phyloP scores from a whole-genome alignment of 1,140 invertebrate species.

The Ridgeia piscesae region DNA sequence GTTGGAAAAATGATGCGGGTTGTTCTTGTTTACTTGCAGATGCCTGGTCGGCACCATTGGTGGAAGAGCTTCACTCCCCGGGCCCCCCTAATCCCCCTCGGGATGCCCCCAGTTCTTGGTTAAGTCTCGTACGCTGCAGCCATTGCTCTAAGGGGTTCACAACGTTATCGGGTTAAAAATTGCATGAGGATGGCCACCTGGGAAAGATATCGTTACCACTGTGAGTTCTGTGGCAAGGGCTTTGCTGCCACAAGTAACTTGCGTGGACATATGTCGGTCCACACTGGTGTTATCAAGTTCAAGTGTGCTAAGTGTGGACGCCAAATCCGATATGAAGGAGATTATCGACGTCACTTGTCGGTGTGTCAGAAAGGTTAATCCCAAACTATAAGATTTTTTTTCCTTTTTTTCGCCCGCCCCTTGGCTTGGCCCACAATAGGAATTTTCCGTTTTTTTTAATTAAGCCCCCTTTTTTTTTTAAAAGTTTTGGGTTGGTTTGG shows the following conservation, averaged over 20 bases:
- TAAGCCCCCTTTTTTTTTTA: too few relatives aligned
- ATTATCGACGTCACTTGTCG: not conserved
- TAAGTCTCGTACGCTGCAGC: conserved; percentile 3
- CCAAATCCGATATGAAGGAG: not conserved
- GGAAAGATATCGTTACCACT: conserved; percentile 12
- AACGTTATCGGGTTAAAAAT: not conserved
- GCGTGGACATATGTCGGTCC: conserved; percentile 13
- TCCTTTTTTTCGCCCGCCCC: too few relatives aligned
- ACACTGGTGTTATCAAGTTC: conserved; percentile 61
- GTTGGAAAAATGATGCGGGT: not conserved
- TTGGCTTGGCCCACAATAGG: too few relatives aligned
- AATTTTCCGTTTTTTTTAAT: too few relatives aligned
- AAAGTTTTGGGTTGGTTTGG: too few relatives aligned
- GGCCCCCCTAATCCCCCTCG: not conserved
- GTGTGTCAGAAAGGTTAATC: not conserved
- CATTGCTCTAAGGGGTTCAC: not conserved
- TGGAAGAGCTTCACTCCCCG: not conserved
- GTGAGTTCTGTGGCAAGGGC: conserved; percentile 23
- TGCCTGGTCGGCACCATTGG: not conserved
- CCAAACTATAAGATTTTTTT: not conserved
- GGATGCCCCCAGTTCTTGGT: not conserved
- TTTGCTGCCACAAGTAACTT: conserved; percentile 64
- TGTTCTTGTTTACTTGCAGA: not conserved
- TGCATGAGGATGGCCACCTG: not conserved
- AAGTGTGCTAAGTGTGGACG: conserved; percentile 62